Conservation (phyloP, 2,888 invertebrate genomes). For the Arctia plantaginis region DNA sequence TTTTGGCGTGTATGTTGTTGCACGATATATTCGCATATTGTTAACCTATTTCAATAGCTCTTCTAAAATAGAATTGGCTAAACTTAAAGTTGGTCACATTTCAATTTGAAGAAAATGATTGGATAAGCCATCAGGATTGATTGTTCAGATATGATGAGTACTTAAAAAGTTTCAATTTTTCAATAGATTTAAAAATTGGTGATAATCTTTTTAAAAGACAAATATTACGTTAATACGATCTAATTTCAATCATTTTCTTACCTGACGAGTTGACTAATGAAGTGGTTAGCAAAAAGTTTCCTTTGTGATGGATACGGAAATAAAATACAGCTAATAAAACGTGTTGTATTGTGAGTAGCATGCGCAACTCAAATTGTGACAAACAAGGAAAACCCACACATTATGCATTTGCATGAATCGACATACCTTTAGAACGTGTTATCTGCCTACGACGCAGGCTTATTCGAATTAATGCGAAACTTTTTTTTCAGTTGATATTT, state of each 20-base stretch:
- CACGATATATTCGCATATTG: no score
- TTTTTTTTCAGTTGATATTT: neutral
- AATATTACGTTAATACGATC: no score
- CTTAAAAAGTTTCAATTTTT: no score
- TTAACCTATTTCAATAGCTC: no score
- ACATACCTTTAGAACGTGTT: constrained; percentile 24
- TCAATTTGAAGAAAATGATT: no score
- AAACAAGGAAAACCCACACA: constrained; percentile 48
- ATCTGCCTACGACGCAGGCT: neutral
- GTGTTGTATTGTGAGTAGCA: constrained; percentile 25
- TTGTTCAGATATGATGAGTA: no score
- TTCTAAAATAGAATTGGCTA: no score
- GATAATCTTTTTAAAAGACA: no score
- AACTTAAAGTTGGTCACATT: no score
- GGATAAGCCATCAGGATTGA: no score
- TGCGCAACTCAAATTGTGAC: constrained; percentile 36
- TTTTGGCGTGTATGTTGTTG: no score
- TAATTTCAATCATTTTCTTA: neutral
- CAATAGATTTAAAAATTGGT: no score
- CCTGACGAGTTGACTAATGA: neutral
- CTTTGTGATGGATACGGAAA: constrained; percentile 17
- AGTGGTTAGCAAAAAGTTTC: neutral
- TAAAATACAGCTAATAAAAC: constrained; percentile 21
- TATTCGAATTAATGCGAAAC: neutral
- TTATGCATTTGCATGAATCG: constrained; percentile 33